Evolutionary conservation across 2,888 invertebrate species (phyloP).

Genomic region (Eupithecia pulchellata): DNA sequence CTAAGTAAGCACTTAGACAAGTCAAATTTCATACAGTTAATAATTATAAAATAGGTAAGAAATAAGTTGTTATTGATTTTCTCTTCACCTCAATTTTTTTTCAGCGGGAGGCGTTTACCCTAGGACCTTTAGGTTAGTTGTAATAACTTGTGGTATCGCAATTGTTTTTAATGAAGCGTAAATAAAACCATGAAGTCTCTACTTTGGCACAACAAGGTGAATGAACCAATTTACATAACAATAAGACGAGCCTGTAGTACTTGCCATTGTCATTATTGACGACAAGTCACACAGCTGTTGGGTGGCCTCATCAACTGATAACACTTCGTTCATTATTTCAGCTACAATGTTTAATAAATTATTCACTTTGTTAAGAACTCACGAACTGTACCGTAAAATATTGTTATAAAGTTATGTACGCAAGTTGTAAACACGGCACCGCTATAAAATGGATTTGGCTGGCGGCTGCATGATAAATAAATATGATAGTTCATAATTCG

Average conservation of each 20-base stretch:
- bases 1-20: too few relatives aligned
- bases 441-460: not conserved
- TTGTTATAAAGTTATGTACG: not conserved
- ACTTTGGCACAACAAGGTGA: conserved; percentile 3
- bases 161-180: not conserved
- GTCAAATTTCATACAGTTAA: too few relatives aligned
- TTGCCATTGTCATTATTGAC: conserved; percentile 1
- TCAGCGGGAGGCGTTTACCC: too few relatives aligned
- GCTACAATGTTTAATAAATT: not conserved
- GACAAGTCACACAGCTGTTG: not conserved
- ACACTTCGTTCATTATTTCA: conserved; percentile 11
- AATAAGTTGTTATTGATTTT: too few relatives aligned
- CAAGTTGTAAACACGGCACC: not conserved
- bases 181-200: not conserved
- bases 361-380: not conserved
- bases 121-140: too few relatives aligned
- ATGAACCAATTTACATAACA: conserved; percentile 15
- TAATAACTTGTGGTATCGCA: too few relatives aligned
- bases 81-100: too few relatives aligned
- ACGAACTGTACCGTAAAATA: not conserved
- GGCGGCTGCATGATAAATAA: not conserved
- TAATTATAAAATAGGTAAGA: too few relatives aligned
- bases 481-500: too few relatives aligned
- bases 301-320: not conserved
- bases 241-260: conserved; percentile 6